Evolutionary conservation across 2,113 vertebrate species (phyloP).

Genomic region (Taxidea taxus): DNA sequence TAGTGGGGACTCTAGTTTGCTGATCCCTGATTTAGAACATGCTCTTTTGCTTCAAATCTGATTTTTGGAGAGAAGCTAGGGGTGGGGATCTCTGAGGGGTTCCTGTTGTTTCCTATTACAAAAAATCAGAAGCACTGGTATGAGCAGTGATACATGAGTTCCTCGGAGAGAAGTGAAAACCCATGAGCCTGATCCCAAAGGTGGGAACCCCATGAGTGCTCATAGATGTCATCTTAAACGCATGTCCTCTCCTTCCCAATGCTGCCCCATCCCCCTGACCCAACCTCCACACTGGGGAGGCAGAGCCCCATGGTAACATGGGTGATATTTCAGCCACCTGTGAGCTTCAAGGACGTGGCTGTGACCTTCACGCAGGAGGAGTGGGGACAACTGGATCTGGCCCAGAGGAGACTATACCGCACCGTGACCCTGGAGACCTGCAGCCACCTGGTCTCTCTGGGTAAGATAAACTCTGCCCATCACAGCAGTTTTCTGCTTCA

Average conservation of each 20-base stretch:
- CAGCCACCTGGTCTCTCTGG: neutral
- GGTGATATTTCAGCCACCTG: neutral
- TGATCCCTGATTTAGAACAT: neutral
- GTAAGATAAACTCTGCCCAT: neutral
- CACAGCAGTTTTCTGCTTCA: neutral
- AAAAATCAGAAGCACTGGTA: neutral
- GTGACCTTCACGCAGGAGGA: neutral
- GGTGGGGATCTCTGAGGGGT: neutral
- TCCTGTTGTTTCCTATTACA: neutral
- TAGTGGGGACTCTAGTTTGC: neutral
- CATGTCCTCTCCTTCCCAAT: too few relatives aligned
- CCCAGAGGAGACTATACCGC: neutral
- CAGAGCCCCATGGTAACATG: neutral
- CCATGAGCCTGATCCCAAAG: neutral
- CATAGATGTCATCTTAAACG: too few relatives aligned
- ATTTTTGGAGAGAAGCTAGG: neutral
- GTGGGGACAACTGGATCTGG: neutral
- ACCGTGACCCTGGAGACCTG: neutral
- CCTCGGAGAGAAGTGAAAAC: neutral
- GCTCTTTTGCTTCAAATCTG: neutral
- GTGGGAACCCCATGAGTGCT: neutral
- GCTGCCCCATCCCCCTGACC: neutral
- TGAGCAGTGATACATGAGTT: neutral
- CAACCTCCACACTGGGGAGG: rapidly evolving
- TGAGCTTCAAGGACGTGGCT: neutral